Evolutionary conservation across 1,140 invertebrate species (phyloP).

Genomic region (Drosophila bocqueti): DNA sequence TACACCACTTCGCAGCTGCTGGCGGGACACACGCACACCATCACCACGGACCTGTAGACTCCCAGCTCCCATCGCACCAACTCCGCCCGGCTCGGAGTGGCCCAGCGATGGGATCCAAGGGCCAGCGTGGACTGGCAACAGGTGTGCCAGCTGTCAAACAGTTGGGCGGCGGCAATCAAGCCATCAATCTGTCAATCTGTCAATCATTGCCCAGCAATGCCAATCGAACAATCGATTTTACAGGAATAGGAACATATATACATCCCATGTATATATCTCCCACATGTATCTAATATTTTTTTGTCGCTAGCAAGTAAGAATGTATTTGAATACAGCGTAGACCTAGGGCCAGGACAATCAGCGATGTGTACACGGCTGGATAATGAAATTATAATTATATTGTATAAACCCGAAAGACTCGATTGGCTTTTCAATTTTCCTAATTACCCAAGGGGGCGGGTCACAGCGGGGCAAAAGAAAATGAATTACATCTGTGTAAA

Average conservation of each 20-base stretch:
- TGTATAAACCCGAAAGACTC: not conserved
- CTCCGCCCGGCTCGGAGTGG: slow-evolving; percentile 60
- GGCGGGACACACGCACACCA: slow-evolving; percentile 62
- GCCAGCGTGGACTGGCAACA: slow-evolving; percentile 52
- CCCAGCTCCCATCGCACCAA: slow-evolving; percentile 13
- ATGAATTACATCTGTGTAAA: not conserved
- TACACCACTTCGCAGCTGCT: slow-evolving; percentile 38
- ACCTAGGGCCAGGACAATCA: slow-evolving; percentile 10
- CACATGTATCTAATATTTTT: slow-evolving; percentile 5
- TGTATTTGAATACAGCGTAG: slow-evolving; percentile 22
- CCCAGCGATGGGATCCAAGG: not conserved
- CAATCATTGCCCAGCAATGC: slow-evolving; percentile 46
- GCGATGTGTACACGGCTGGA: slow-evolving; percentile 24
- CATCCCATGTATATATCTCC: not conserved
- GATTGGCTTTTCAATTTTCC: slow-evolving; percentile 22
- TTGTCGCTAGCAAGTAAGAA: slow-evolving; percentile 2
- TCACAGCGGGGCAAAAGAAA: not conserved
- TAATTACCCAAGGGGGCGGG: not conserved
- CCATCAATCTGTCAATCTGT: slow-evolving; percentile 1
- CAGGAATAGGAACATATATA: not conserved
- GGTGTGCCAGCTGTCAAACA: slow-evolving; percentile 64
- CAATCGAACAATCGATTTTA: slow-evolving; percentile 17
- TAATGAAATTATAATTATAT: slow-evolving; percentile 38
- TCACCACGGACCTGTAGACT: slow-evolving; percentile 62
- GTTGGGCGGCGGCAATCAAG: slow-evolving; percentile 26